Evolutionary conservation across 2,113 vertebrate species (phyloP), one percentile per base, ranked within the genome.

Genomic region (Neomonachus schauinslandi): DNA sequence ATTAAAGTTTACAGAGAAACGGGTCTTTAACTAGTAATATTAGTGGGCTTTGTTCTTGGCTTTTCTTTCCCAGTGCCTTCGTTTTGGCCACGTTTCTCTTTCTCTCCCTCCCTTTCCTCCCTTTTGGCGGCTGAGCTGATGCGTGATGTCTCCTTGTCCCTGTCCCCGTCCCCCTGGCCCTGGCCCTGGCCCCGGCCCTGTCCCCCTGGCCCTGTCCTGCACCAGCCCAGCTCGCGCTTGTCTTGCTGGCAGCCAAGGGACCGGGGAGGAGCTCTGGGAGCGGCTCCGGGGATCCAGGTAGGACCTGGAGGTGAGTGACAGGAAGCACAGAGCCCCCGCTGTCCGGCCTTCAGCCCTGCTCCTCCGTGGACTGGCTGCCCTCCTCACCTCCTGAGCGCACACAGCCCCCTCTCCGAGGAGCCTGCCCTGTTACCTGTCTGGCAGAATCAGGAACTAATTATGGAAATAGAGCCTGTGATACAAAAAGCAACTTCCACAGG

Each of bases 1-100:
- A 98, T 98, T 95, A 95, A 98, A 92, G 92, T 98, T 97, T 96
- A 86, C 63, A 96, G 97, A 89, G 71, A 96, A 97, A 96, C 94
- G 94, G 72, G 36, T 87, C 97, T 97, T 97, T 95, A 96, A 95
- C 89, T 65, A 82, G 97, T 86, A 89, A 96, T 16, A n/a, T 95
- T 81, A 94, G 77, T 57, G 5, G 91, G 71, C 79, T 97, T 97
- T 91, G 13, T 96, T 95, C 82, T 7, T 0, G 74, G 10, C 9
- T 0, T 86, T 18, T 28, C 2, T 61, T 59, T 46, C 49, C 5
- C 1, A 0, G 9, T 0, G 13, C 18, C 51, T n/a, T 51, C 11
- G 0, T 6, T 15, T 36, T 24, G 8, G 1, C 67, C 31, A 4
- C 0, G 0, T 21, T 53, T 49, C 83, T 53, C 49, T 33, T 24